These are phyloP conservation scores for Dynastes hyllus DNA, from an alignment of 2,888 invertebrate species.

Conservation along the genomic window DNA sequence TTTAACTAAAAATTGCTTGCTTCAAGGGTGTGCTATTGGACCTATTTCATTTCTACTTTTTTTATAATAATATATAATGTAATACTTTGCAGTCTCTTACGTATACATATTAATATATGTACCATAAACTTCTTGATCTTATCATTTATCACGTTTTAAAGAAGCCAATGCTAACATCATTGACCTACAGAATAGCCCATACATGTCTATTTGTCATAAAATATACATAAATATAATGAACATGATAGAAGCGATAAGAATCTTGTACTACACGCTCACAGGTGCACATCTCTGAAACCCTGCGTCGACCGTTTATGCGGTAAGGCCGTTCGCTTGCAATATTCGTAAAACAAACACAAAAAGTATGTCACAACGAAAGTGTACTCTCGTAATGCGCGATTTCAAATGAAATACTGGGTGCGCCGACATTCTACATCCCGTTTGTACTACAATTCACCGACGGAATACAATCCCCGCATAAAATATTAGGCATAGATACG, in stretches of 20 bases:
- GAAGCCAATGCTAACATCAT: too few species aligned
- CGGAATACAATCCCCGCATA: neutral
- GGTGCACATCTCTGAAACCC: constrained; percentile 20
- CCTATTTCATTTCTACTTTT: too few species aligned
- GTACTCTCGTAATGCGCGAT: constrained; percentile 28
- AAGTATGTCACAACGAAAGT: constrained; percentile 45
- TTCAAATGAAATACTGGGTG: constrained; percentile 41
- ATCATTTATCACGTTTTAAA: too few species aligned
- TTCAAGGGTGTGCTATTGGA: too few species aligned
- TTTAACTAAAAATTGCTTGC: too few species aligned
- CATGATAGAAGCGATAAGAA: neutral
- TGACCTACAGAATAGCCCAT: too few species aligned
- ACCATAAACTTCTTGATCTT: too few species aligned
- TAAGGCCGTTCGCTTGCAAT: constrained; percentile 7
- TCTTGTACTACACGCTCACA: neutral
- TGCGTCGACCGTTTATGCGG: neutral
- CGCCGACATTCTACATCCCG: constrained; percentile 24
- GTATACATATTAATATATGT: too few species aligned
- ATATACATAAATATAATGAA: neutral
- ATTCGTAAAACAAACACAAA: constrained; percentile 31
- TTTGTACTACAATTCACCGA: constrained; percentile 4
- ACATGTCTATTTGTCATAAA: neutral
- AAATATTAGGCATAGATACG: neutral
- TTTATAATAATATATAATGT: too few species aligned
- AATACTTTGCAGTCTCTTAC: too few species aligned